Conservation (phyloP, 2,113 vertebrate species). For the Boulengerochromis microlepis region DNA sequence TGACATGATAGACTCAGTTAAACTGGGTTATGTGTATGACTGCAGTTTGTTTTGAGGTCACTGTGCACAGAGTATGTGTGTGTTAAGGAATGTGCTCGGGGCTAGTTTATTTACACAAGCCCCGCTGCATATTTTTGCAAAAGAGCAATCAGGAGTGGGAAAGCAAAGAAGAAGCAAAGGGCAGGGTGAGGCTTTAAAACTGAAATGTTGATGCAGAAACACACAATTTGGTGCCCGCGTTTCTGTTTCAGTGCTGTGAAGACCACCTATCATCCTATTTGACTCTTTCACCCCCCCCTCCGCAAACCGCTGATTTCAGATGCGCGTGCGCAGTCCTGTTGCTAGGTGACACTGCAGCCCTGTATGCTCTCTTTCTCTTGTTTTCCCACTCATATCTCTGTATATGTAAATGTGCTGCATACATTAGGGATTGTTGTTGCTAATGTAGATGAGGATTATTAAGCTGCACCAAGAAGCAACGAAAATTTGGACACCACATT, state of each 20-base stretch:
- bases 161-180: background rate
- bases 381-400: background rate
- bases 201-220: background rate
- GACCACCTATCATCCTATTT: background rate
- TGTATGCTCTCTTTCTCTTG: background rate
- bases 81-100: constrained; percentile 48
- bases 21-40: background rate
- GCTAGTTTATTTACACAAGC: constrained; percentile 57
- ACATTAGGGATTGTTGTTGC: background rate
- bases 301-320: background rate
- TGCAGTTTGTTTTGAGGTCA: constrained; percentile 15
- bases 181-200: background rate
- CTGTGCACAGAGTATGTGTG: background rate
- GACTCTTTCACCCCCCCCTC: background rate
- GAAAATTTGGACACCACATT: background rate
- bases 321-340: constrained; percentile 21
- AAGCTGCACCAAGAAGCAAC: background rate
- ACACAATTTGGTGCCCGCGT: too few relatives aligned
- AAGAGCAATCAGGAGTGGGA: background rate
- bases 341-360: constrained; percentile 35
- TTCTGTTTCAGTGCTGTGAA: background rate
- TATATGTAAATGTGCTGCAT: background rate
- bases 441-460: background rate
- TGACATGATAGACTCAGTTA: background rate
- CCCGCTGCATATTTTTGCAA: constrained; percentile 15